phyloP scores from a whole-genome alignment of 1,140 invertebrate genomes.

The Acyrthosiphon pisum region DNA sequence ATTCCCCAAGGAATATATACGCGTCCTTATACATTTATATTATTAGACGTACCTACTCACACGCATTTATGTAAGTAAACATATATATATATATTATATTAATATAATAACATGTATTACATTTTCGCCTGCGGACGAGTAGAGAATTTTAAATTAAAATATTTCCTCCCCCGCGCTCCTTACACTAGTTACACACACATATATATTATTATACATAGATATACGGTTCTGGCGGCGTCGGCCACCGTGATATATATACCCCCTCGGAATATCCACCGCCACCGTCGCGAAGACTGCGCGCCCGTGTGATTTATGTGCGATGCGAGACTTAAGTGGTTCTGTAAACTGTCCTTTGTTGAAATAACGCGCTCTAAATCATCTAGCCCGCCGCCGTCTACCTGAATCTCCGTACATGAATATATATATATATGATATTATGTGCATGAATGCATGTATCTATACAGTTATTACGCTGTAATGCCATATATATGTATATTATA shows the following conservation, averaged over 20 bases:
- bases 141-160: conserved; percentile 48
- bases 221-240: not conserved
- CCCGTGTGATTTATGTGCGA: conserved; percentile 41
- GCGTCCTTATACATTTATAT: not conserved
- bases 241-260: conserved; percentile 47
- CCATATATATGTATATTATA: not conserved
- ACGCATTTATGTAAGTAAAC: not conserved
- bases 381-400: conserved; percentile 38
- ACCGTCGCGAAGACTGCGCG: not conserved
- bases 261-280: not conserved
- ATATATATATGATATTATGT: not conserved
- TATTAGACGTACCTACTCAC: not conserved
- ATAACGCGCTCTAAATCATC: conserved; percentile 49
- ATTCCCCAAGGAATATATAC: not conserved
- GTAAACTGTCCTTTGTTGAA: conserved; percentile 55
- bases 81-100: not conserved
- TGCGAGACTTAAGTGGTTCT: conserved; percentile 51
- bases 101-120: not conserved
- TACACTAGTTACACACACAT: not conserved
- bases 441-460: not conserved
- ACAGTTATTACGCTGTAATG: not conserved
- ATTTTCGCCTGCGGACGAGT: conserved; percentile 23
- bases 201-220: not conserved
- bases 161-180: conserved; percentile 33
- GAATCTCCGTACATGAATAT: not conserved